Evolutionary conservation across 2,113 vertebrate species (phyloP).

Genomic region (Leucopsar rothschildi): DNA sequence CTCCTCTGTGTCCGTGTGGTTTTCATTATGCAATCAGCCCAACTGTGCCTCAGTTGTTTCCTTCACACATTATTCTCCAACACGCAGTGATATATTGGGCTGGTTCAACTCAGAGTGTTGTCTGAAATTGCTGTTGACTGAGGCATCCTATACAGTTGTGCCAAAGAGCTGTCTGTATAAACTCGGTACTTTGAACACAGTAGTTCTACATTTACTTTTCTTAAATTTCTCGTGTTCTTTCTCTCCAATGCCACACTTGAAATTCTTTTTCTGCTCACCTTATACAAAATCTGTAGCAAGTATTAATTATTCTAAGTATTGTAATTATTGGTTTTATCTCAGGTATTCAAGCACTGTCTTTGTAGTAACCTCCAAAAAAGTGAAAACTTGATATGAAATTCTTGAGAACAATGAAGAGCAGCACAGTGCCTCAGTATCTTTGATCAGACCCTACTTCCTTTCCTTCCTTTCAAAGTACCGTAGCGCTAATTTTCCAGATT

Average conservation of each 20-base stretch:
- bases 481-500: background rate
- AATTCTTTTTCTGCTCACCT: background rate
- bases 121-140: background rate
- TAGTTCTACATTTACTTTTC: background rate
- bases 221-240: background rate
- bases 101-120: background rate
- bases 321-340: background rate
- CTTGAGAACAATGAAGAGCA: background rate
- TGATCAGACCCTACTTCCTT: background rate
- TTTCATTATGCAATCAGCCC: background rate
- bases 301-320: background rate
- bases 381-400: background rate
- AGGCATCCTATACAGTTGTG: background rate
- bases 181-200: background rate
- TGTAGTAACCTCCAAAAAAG: background rate
- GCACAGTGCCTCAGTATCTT: background rate
- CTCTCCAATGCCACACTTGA: background rate
- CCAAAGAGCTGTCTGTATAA: background rate
- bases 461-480: background rate
- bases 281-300: background rate
- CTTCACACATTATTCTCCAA: background rate
- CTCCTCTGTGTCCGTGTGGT: background rate
- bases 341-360: background rate
- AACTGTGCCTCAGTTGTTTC: background rate
- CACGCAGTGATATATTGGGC: background rate